phyloP scores from a whole-genome alignment of 2,113 vertebrate genomes.

The Arizona elegans region DNA sequence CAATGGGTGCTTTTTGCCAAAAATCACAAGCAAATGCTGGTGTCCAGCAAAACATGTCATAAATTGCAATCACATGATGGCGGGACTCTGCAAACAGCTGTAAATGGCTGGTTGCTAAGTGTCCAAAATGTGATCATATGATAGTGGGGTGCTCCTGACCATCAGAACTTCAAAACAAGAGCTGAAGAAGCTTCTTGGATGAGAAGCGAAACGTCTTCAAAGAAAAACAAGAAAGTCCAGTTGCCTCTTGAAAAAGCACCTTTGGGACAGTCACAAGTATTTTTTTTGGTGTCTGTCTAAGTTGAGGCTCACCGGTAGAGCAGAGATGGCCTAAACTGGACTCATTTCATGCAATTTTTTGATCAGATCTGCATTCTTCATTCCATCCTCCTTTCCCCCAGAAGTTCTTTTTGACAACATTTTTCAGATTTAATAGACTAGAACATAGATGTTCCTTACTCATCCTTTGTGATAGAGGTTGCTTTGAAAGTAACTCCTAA shows the following conservation, averaged over 20 bases:
- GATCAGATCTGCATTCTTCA: not conserved
- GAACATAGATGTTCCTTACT: not conserved
- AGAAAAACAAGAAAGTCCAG: no score
- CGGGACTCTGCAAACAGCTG: not conserved
- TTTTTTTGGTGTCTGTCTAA: not conserved
- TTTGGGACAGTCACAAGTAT: not conserved
- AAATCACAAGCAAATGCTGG: not conserved
- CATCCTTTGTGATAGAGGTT: not conserved
- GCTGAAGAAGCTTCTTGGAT: no score
- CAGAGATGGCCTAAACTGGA: not conserved
- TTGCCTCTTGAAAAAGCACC: no score
- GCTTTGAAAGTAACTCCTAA: not conserved
- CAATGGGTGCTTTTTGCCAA: not conserved
- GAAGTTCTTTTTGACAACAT: not conserved
- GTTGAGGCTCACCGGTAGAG: not conserved
- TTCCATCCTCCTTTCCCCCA: not conserved
- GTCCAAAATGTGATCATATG: not conserved
- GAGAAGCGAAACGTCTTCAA: no score
- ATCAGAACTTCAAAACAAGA: not conserved
- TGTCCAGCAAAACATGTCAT: not conserved
- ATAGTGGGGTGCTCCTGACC: not conserved
- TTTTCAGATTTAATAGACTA: not conserved
- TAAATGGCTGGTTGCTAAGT: not conserved
- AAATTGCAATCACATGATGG: not conserved
- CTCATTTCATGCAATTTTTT: not conserved